These are phyloP conservation scores for Vipera latastei DNA, from an alignment of 2,797 vertebrate genomes.

Conservation along the genomic window DNA sequence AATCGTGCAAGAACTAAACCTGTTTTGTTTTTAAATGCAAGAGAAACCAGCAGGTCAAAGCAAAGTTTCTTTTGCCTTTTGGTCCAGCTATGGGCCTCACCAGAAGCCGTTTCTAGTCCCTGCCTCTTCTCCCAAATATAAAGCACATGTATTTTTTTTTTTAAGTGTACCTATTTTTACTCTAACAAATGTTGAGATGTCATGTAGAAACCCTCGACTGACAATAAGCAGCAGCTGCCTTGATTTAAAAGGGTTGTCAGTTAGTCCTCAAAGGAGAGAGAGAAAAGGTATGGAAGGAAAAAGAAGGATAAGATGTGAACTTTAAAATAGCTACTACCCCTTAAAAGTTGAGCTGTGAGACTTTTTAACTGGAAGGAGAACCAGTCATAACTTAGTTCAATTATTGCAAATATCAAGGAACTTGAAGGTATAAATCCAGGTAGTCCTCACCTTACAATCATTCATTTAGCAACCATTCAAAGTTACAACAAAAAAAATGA, in stretches of 20 bases:
- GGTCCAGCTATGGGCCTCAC: neutral
- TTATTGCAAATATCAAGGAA: no score
- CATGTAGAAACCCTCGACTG: neutral
- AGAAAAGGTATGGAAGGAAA: slow-evolving; percentile 12
- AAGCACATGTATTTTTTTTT: neutral
- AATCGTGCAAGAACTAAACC: neutral
- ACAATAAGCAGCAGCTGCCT: slow-evolving; percentile 32
- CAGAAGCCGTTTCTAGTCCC: neutral
- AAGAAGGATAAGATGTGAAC: neutral
- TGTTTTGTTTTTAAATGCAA: neutral
- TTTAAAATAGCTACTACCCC: neutral
- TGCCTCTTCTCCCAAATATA: neutral
- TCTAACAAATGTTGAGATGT: slow-evolving; percentile 32
- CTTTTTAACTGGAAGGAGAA: neutral
- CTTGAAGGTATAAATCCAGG: neutral
- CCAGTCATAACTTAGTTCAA: neutral
- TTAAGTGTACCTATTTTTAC: slow-evolving; percentile 29
- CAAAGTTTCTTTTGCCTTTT: neutral
- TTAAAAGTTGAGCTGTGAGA: neutral
- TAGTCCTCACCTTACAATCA: neutral
- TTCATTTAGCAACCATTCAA: neutral
- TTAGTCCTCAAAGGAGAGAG: neutral
- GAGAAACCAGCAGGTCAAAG: neutral
- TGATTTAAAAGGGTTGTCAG: neutral
- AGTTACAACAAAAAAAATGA: neutral